Base-by-base conservation (phyloP, 2,888 invertebrate species). In the Entomobrya multifasciata region DNA sequence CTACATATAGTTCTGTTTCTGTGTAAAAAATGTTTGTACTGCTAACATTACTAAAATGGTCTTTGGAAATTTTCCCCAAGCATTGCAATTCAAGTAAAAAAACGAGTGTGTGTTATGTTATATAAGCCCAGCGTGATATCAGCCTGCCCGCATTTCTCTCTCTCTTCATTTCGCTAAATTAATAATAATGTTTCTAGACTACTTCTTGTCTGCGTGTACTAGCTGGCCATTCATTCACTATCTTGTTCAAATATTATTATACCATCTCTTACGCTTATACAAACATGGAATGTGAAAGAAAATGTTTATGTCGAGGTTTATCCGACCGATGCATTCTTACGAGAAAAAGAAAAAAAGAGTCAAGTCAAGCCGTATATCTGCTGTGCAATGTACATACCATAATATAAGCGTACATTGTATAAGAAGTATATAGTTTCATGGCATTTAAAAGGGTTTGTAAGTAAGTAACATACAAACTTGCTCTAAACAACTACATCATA, bases 301-400 rank as follows among this genome's bases (percentile, higher is more conserved):
- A 84, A 57, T 78, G 78, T 84, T 78, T 78, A 78, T 78, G 49
- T 78, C 77, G 84, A 78, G 70, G 78, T 84, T 78, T 84, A 84
- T 13, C 84, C 70, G 70, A 67, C 67, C 84, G 76, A 83, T 47
- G 65, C 76, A 67, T 76, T 76, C 65, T 55, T 36, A 8, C 36
- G 4, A n/a, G 17, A 15, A 3, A 10, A n/a, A 67, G 27, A 13
- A 80, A 30, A 65, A 55, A 57, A 17, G 41, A n/a, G n/a, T n/a
- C n/a, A n/a, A n/a, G n/a, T 55, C n/a, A 27, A 36, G 30, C 30
- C 20, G 27, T 77, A 44, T 76, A 36, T 0, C 17, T 17, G 52
- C 25, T n/a, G 10, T 8, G 17, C 36, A 49, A 17, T 17, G 36
- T 3, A 70, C 47, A 6, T 30, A 72, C 49, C 49, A 8, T 11